These are phyloP conservation scores for Cephalophus harveyi DNA, from an alignment of 2,113 vertebrate genomes.

Conservation along the genomic window DNA sequence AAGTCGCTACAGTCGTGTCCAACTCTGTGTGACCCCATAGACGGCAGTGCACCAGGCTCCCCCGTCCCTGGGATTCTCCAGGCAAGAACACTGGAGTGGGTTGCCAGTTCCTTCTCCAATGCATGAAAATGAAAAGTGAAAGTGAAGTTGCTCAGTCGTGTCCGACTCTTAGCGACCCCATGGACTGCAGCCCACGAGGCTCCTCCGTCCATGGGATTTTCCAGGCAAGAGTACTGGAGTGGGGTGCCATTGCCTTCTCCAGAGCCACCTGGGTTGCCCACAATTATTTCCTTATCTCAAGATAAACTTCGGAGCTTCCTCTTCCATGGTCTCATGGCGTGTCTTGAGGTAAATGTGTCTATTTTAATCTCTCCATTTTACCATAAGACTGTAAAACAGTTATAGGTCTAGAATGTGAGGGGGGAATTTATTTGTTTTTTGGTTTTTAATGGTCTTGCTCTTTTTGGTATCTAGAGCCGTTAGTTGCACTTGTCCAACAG, in stretches of 20 bases:
- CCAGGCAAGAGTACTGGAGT: no score
- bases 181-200: no score
- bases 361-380: background rate
- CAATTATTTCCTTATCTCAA: background rate
- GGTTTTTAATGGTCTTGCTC: background rate
- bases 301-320: background rate
- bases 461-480: background rate
- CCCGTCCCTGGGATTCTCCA: no score
- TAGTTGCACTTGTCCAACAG: background rate
- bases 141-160: no score
- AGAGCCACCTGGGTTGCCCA: background rate
- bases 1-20: no score
- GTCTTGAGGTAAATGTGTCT: background rate
- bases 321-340: background rate
- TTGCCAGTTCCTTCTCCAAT: no score
- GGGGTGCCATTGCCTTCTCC: no score
- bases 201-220: no score
- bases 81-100: no score
- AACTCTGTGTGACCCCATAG: no score
- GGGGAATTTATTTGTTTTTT: background rate
- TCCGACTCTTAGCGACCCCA: no score
- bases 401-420: background rate
- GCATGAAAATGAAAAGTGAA: no score
- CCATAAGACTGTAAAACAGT: background rate
- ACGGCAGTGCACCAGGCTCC: rapidly evolving